Conservation (phyloP, 2,797 vertebrate species). For the Cyclopterus lumpus region DNA sequence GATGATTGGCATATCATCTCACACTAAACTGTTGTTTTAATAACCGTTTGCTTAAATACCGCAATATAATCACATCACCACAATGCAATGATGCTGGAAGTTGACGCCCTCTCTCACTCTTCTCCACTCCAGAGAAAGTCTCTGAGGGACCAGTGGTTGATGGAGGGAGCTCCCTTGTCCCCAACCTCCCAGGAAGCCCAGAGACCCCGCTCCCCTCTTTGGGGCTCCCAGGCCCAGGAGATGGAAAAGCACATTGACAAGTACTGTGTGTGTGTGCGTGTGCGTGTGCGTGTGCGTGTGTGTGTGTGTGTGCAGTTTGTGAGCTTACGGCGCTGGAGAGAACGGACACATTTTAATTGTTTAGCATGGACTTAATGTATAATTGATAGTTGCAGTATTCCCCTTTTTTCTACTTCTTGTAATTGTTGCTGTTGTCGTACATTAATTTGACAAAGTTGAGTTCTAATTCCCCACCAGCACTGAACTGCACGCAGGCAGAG, state of each 20-base stretch:
- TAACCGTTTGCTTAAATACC: not conserved
- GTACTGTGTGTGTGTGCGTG: constrained; percentile 44
- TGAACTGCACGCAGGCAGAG: not conserved
- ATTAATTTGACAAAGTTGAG: constrained; percentile 14
- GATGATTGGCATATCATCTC: not conserved
- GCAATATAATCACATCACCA: not conserved
- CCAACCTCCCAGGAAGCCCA: constrained; percentile 60
- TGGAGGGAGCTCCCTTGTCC: constrained; percentile 80
- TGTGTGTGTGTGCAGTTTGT: constrained; percentile 10
- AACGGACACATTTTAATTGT: constrained; percentile 32
- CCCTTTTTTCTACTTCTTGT: constrained; percentile 33
- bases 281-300: not conserved
- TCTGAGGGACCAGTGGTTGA: constrained; percentile 90
- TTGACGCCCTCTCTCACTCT: not conserved
- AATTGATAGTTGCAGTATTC: constrained; percentile 23
- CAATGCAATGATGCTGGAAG: not conserved
- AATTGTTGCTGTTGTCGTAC: constrained; percentile 7
- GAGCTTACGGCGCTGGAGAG: constrained; percentile 16
- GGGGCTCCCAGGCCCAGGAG: constrained; percentile 66
- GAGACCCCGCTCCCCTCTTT: constrained; percentile 67
- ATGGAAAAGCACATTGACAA: constrained; percentile 66
- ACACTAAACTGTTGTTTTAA: not conserved
- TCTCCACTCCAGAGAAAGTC: constrained; percentile 86
- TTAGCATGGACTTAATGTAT: constrained; percentile 13
- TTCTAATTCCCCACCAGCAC: constrained; percentile 12